Base-by-base conservation (phyloP, 2,113 vertebrate genomes). In the Podarcis cretensis region DNA sequence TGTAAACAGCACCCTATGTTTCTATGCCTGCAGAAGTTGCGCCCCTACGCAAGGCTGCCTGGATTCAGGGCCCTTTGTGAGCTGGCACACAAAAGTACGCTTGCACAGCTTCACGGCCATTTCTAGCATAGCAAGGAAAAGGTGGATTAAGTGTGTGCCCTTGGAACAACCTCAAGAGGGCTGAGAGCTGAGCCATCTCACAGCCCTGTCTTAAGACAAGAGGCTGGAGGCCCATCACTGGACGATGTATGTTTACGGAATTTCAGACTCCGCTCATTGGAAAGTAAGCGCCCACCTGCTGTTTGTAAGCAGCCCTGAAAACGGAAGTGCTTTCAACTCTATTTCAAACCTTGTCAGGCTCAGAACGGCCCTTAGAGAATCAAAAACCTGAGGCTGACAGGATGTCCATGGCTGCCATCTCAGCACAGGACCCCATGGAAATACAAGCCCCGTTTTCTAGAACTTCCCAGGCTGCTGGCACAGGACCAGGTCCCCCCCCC, bases 401-500 rank as follows among this genome's bases (percentile, higher is more conserved):
- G 79, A 85, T 32, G 71, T 18, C 54, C 14, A 5, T 14, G 23
- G 32, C 10, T 63, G 13, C 54, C n/a, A 20, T 30, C 35, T 27
- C 10, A 30, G 59, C 25, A 37, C 7, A 37, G 74, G 73, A 37
- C n/a, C 69, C 30, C 32, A 57, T 2, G 16, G 16, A 43, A 69
- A 69, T 25, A 43, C 81, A 69, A n/a, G 14, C 14, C 23, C 57
- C 7, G 0, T 59, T 35, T 40, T 20, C 2, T 3, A 25, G 7
- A 23, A 25, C 43, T 80, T 20, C n/a, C 30, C 43, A 23, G 10
- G 20, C 7, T 9, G 32, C 7, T 73, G 69, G 48, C 78, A 40
- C 21, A 13, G 21, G 35, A 12, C 40, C 6, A 37, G 6, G n/a
- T 14, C 2, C 1, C 3, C 5, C 1, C 3, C 27, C 23, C 20